Evolutionary conservation across 2,888 invertebrate genomes (phyloP), one percentile per base, ranked within the genome.

Genomic region (Sphaerolaimus hirsutus): DNA sequence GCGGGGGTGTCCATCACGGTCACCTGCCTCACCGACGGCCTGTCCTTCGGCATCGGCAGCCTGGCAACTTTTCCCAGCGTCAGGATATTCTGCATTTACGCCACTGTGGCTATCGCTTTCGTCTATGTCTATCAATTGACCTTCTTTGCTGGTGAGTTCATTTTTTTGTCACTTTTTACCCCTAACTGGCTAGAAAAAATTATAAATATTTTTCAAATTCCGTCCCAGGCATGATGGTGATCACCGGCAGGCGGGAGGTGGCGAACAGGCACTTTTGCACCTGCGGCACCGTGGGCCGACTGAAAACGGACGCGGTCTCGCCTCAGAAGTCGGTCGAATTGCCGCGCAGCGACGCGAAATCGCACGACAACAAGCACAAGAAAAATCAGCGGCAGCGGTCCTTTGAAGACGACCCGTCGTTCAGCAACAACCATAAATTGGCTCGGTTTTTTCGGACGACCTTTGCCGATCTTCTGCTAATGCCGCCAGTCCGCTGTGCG

Each of bases 1-100:
- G 86, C 87, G 1, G 87, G 86, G 0, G 86, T 87, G 22, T 86
- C 86, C 14, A 86, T 87, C 52, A 87, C 86, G 36, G 86, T 87
- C 53, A 87, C 87, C 0, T 84, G 84, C 0, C 74, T 87, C 48
- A 87, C 86, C 0, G 84, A 41, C 41, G 41, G 10, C 73, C 75
- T 84, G 55, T 82, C 82, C 43, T 83, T 86, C 66, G 81, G 79
- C 69, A 83, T 86, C 52, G 86, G 87, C 29, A 77, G 84, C 55
- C 77, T 83, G 58, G 84, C 84, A 50, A 84, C 84, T 2, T 87
- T 87, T 64, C 83, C 84, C 4, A 83, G 83, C 35, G 84, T 87
- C 32, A 78, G 58, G 51, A 87, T 87, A 59, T 87, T 87, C 69
- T 87, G 86, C 71, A 78, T 81, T 60, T 87, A 87, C 65, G 84